These are phyloP conservation scores for Drosophila watanabei DNA, from an alignment of 1,140 invertebrate genomes.

Conservation along the genomic window DNA sequence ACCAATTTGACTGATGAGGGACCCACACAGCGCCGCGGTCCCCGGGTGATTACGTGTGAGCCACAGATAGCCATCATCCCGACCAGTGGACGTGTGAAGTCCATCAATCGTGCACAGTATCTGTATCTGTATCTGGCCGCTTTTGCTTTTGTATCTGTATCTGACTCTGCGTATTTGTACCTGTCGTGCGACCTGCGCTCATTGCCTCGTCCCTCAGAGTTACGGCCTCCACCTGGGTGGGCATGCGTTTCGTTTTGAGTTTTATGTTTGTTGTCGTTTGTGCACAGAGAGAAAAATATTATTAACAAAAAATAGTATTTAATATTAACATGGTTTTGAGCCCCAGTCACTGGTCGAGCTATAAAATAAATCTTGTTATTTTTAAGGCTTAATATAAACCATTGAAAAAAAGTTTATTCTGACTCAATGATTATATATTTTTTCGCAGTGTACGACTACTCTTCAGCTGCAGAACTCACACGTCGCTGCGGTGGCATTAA, in stretches of 20 bases:
- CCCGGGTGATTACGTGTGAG: conserved; percentile 55
- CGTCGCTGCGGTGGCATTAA: conserved; percentile 78
- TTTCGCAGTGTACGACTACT: conserved; percentile 15
- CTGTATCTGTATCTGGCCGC: conserved; percentile 20
- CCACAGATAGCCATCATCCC: conserved; percentile 71
- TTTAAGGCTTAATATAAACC: not conserved
- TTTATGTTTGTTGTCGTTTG: conserved; percentile 67
- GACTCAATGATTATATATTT: not conserved
- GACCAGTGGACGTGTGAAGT: conserved; percentile 38
- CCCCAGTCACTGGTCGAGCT: not conserved
- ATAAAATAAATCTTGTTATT: not conserved
- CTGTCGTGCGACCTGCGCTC: conserved; percentile 62
- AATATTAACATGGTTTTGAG: rapidly evolving
- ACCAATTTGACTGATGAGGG: conserved; percentile 79
- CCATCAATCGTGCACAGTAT: conserved; percentile 65
- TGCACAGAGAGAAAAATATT: conserved; percentile 9
- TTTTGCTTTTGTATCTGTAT: conserved; percentile 17
- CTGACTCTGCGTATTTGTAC: conserved; percentile 44
- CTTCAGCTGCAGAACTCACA: conserved; percentile 70
- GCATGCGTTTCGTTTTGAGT: conserved; percentile 75
- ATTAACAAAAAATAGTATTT: too few relatives aligned
- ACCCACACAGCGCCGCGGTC: conserved; percentile 70
- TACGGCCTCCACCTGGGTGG: conserved; percentile 65
- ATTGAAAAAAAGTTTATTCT: too few relatives aligned
- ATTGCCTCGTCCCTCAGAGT: conserved; percentile 21